phyloP scores from a whole-genome alignment of 23 tunicate species.

The Halocynthia roretzi region DNA sequence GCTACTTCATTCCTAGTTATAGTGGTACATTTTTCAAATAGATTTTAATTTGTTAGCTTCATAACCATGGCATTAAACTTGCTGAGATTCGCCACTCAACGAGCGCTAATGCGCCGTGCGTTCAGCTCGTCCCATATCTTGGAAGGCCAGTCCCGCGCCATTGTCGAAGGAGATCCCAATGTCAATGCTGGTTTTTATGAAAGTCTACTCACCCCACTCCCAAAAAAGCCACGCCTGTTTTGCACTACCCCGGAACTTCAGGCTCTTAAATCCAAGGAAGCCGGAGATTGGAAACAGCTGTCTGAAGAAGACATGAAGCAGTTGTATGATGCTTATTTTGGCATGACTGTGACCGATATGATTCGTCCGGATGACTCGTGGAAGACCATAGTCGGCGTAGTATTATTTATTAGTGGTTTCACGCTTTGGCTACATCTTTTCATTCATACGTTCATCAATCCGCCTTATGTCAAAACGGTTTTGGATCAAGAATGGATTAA shows the following conservation, averaged over 20 bases:
- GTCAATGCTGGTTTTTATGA: slow-evolving; percentile 52
- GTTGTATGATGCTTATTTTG: slow-evolving; percentile 70
- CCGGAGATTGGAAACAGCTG: slow-evolving; percentile 69
- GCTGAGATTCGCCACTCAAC: background rate
- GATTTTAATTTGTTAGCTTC: background rate
- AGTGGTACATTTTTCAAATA: no score
- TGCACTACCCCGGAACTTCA: slow-evolving; percentile 53
- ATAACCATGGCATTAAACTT: slow-evolving; percentile 15
- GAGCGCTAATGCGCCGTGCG: background rate
- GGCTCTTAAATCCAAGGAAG: slow-evolving; percentile 71
- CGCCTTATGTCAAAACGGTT: slow-evolving; percentile 27
- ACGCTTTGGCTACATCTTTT: slow-evolving; percentile 20
- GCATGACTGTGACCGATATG: slow-evolving; percentile 89
- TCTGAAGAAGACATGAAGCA: slow-evolving; percentile 72
- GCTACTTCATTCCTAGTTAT: no score
- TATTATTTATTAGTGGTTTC: slow-evolving; percentile 17
- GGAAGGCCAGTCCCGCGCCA: slow-evolving; percentile 6
- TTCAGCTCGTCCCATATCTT: background rate
- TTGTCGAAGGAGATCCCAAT: slow-evolving; percentile 45
- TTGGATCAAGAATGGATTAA: slow-evolving; percentile 52
- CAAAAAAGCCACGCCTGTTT: slow-evolving; percentile 46
- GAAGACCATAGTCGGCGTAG: slow-evolving; percentile 47
- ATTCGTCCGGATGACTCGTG: slow-evolving; percentile 46
- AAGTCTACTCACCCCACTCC: slow-evolving; percentile 60
- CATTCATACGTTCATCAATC: slow-evolving; percentile 32